Conservation (phyloP, 2,797 vertebrate species). For the Lithobates pipiens region DNA sequence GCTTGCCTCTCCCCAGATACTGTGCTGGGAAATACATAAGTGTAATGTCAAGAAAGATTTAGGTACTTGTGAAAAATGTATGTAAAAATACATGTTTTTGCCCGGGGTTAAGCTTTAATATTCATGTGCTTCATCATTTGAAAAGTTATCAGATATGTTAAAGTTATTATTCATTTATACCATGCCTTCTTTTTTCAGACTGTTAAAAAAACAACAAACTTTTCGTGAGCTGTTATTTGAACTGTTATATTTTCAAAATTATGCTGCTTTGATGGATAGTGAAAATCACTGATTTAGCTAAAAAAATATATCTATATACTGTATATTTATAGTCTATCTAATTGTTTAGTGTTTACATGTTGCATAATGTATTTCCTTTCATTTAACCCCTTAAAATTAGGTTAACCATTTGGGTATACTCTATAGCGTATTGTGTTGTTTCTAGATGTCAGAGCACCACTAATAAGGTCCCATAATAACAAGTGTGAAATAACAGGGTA, state of each 20-base stretch:
- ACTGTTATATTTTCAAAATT: not conserved
- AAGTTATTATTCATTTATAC: not conserved
- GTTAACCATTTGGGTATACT: not conserved
- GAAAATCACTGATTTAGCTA: not conserved
- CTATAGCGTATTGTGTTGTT: not conserved
- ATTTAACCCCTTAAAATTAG: conserved; percentile 26
- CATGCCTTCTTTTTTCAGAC: conserved; percentile 2
- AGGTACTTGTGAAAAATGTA: not conserved
- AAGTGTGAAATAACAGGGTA: conserved; percentile 38
- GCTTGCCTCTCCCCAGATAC: no score
- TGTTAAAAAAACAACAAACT: not conserved
- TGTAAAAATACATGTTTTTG: not conserved
- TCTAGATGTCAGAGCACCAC: conserved; percentile 23
- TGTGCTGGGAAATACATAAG: not conserved
- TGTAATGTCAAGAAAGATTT: not conserved
- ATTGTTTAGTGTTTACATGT: not conserved
- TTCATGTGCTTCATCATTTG: not conserved
- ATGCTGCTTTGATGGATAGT: not conserved
- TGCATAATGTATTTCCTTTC: not conserved
- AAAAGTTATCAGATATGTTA: not conserved
- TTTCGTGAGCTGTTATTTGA: no score
- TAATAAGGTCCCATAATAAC: conserved; percentile 44
- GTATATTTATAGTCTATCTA: not conserved
- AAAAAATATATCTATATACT: not conserved
- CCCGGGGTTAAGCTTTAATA: not conserved